Conservation (phyloP, 1,140 invertebrate genomes). For the Drosophila simulans region DNA sequence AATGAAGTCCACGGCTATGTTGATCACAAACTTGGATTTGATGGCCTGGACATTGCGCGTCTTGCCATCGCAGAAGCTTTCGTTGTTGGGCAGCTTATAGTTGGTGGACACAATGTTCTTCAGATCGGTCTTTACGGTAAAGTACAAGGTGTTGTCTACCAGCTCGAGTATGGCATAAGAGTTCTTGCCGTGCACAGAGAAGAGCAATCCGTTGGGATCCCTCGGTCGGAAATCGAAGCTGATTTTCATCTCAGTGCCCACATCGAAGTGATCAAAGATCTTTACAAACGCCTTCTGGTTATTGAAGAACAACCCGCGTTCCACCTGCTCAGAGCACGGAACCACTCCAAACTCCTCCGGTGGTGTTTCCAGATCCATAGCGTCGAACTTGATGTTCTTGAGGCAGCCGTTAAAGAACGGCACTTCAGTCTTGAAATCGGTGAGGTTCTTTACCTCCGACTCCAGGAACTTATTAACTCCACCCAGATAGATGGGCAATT, state of each 20-base stretch:
- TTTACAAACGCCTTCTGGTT: constrained; percentile 82
- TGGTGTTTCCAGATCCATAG: constrained; percentile 87
- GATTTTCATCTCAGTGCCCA: constrained; percentile 92
- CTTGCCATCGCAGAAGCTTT: constrained; percentile 95
- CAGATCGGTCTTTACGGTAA: constrained; percentile 93
- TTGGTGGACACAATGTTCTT: constrained; percentile 90
- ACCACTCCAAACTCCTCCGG: constrained; percentile 87
- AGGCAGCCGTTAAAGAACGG: constrained; percentile 93
- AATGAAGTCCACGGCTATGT: constrained; percentile 70
- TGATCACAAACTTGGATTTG: constrained; percentile 81
- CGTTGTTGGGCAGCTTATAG: constrained; percentile 89
- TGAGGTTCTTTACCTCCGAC: constrained; percentile 47
- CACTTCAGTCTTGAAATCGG: constrained; percentile 24
- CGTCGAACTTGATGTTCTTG: constrained; percentile 91
- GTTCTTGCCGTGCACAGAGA: constrained; percentile 91
- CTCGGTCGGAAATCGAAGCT: constrained; percentile 95
- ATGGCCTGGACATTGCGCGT: constrained; percentile 90
- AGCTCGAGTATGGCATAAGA: constrained; percentile 96
- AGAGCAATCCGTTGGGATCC: constrained; percentile 91
- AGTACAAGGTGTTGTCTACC: constrained; percentile 92
- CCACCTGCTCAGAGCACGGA: constrained; percentile 92
- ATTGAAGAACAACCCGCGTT: constrained; percentile 94
- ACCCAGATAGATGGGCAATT: constrained; percentile 92
- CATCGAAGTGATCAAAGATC: constrained; percentile 89
- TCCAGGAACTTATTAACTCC: constrained; percentile 86